phyloP scores from a whole-genome alignment of 2,113 vertebrate species.

The Thamnophis sirtalis region DNA sequence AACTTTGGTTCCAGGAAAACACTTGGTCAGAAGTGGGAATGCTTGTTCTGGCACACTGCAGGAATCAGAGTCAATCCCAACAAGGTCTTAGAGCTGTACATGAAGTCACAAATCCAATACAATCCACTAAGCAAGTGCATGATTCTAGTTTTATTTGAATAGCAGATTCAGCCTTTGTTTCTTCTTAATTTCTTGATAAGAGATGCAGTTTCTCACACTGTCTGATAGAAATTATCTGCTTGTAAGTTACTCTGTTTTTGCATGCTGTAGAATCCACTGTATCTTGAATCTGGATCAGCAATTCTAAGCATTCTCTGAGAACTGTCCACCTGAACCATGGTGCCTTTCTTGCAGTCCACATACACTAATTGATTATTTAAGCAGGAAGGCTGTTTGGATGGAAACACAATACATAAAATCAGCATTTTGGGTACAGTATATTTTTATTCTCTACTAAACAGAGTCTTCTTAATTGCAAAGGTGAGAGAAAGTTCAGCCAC shows the following conservation, averaged over 20 bases:
- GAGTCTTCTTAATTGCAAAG: neutral
- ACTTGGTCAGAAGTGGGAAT: slow-evolving; percentile 85
- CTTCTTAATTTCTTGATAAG: slow-evolving; percentile 51
- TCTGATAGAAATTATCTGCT: slow-evolving; percentile 90
- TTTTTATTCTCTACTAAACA: neutral
- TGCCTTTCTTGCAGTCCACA: slow-evolving; percentile 87
- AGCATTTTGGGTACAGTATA: neutral
- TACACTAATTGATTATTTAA: slow-evolving; percentile 87
- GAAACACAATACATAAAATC: neutral
- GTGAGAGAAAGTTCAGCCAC: neutral
- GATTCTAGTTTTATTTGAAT: slow-evolving; percentile 75
- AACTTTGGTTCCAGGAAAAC: slow-evolving; percentile 90
- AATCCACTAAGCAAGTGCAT: slow-evolving; percentile 82
- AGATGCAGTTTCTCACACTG: slow-evolving; percentile 75
- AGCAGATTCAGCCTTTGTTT: slow-evolving; percentile 68
- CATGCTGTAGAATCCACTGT: slow-evolving; percentile 93
- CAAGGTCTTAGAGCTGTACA: slow-evolving; percentile 76
- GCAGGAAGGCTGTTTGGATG: slow-evolving; percentile 77
- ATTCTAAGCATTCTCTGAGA: slow-evolving; percentile 85
- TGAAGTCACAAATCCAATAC: slow-evolving; percentile 77
- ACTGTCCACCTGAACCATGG: slow-evolving; percentile 81
- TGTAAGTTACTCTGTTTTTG: slow-evolving; percentile 88
- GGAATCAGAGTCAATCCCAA: slow-evolving; percentile 76
- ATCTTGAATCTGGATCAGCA: slow-evolving; percentile 85
- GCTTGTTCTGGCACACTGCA: slow-evolving; percentile 79